Percentiles rank a stretch among this genome's conserved stretches.
phyloP scores from a whole-genome alignment of 1,140 invertebrate species.

The Nephila pilipes region DNA sequence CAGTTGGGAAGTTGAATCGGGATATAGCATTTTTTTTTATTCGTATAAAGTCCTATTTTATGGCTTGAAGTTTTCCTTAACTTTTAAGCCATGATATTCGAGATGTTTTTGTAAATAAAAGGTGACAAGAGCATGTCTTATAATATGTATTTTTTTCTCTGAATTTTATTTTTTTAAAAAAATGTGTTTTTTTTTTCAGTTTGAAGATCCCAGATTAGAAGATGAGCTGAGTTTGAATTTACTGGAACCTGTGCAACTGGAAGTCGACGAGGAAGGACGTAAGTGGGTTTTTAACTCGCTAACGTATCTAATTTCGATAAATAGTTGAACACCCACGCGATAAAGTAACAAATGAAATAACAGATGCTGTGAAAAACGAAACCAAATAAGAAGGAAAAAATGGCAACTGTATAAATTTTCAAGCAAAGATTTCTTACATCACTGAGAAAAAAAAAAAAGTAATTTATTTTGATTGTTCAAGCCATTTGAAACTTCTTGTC shows the following conservation, averaged over 20 bases:
- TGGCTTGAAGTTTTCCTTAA: too few relatives aligned
- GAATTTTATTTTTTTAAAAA: too few relatives aligned
- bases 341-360: background rate
- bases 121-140: too few relatives aligned
- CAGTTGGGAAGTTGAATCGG: too few relatives aligned
- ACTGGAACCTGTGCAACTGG: slow-evolving; percentile 44
- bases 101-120: too few relatives aligned
- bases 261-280: slow-evolving; percentile 56
- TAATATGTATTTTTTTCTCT: too few relatives aligned
- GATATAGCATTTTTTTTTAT: too few relatives aligned
- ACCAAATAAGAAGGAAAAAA: background rate
- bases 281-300: background rate
- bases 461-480: slow-evolving; percentile 16
- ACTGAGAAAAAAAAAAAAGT: background rate
- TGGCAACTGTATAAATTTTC: background rate
- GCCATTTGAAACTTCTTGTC: background rate
- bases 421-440: background rate
- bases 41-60: too few relatives aligned
- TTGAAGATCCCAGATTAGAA: slow-evolving; percentile 51
- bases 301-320: background rate
- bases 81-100: too few relatives aligned
- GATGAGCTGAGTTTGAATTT: slow-evolving; percentile 43
- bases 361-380: background rate
- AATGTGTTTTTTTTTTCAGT: slow-evolving; percentile 34
- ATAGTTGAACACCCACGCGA: too few relatives aligned